A percentile compares a stretch with the other conserved stretches of the same genome.
Evolutionary conservation across 2,888 invertebrate species (phyloP).

Genomic region (Mythimna ferrago): DNA sequence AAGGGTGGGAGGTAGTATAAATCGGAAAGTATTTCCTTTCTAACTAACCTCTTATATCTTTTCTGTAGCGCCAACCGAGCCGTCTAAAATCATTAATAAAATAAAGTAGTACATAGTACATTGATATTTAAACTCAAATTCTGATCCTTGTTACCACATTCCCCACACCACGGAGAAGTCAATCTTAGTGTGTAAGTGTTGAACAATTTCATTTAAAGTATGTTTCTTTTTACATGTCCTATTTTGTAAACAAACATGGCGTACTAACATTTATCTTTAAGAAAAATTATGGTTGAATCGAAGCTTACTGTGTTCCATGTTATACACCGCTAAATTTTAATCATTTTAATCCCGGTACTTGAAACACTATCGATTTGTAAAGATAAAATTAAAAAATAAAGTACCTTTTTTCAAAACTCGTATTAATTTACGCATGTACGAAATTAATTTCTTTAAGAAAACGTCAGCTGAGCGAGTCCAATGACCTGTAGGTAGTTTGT

Average conservation of each 20-base stretch:
- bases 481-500: too few species aligned
- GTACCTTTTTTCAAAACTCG: too few species aligned
- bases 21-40: too few species aligned
- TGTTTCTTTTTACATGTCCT: background rate
- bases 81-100: background rate
- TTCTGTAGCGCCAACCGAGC: background rate
- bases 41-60: too few species aligned
- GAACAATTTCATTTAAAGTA: slow-evolving; percentile 71
- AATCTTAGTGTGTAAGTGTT: slow-evolving; percentile 70
- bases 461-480: too few species aligned
- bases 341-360: too few species aligned
- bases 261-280: too few species aligned
- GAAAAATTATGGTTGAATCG: background rate
- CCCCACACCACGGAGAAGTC: slow-evolving; percentile 58
- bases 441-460: too few species aligned
- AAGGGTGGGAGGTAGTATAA: too few species aligned
- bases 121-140: background rate
- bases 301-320: background rate
- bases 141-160: slow-evolving; percentile 52
- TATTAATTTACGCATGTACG: too few species aligned
- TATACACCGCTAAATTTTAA: background rate
- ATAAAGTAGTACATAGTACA: slow-evolving; percentile 28
- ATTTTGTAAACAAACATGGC: slow-evolving; percentile 24
- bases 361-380: too few species aligned
- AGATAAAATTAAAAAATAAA: too few species aligned